Evolutionary conservation across 2,888 invertebrate genomes (phyloP), one percentile per base, ranked within the genome.

Genomic region (Brachynemurus nebulosus): DNA sequence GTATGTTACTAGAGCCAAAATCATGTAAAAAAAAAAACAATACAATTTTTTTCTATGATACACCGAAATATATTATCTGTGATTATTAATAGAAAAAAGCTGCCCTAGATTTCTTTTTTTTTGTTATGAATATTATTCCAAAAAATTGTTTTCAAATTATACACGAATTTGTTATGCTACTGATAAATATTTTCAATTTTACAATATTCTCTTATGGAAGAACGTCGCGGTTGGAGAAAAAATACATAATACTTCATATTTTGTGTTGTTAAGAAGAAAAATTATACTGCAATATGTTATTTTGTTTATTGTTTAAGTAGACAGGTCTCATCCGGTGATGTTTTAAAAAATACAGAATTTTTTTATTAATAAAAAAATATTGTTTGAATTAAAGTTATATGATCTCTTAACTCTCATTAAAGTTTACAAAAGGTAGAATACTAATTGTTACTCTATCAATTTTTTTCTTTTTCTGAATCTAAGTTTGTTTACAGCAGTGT

Each of bases 301-400:
- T 30, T 11, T 30, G 30, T 30, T 30, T 30, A 30, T 30, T 30
- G 11, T 30, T 30, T 30, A 30, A 30, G 30, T 30, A 30, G 30
- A 30, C 30, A 30, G 30, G 30, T 30, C 30, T 30, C 30, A 30
- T 30, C 30, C 30, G 30, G 30, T 30, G n/a, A n/a, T n/a, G n/a
- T 5, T 14, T 30, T 30, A 30, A 12, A 30, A 30, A 30, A 30
- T 14, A 5, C n/a, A 30, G n/a, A 11, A 30, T 30, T 30, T 30
- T 30, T 30, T 30, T 30, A 11, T 4, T 3, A 30, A 4, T 2
- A 30, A n/a, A 30, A 30, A 30, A 30, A 30, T 12, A 9, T 30
- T 30, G 30, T 12, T 12, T 30, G n/a, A 30, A 30, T 12, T 14
- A 30, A 30, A 30, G 30, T 30, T 30, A 3, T 7, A 30, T 30